Evolutionary conservation across 2,113 vertebrate species (phyloP).

Genomic region (Leptobrachium leishanense): DNA sequence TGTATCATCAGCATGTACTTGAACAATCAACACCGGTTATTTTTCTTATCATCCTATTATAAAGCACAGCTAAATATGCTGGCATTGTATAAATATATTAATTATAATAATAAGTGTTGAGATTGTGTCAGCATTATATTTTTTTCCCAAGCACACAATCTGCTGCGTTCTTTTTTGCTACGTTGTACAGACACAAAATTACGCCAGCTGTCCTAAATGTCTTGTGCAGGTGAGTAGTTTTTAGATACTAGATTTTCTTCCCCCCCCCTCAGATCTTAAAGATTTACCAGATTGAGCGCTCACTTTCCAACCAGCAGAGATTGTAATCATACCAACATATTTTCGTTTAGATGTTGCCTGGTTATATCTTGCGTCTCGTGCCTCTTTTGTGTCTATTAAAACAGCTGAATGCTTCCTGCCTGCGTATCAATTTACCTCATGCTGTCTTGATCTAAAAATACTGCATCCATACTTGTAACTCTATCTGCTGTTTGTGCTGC

Average conservation of each 20-base stretch:
- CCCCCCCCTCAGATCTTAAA: neutral
- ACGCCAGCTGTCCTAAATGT: conserved; percentile 23
- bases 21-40: conserved; percentile 27
- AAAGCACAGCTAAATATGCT: conserved; percentile 27
- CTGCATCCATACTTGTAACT: conserved; percentile 52
- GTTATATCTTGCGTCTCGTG: conserved; percentile 26
- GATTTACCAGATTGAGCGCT: neutral
- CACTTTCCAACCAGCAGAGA: conserved; percentile 8
- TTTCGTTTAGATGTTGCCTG: conserved; percentile 47
- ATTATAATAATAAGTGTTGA: conserved; percentile 46
- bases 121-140: conserved; percentile 36
- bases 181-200: conserved; percentile 13
- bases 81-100: conserved; percentile 44
- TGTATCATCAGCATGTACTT: conserved; percentile 39
- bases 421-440: conserved; percentile 57
- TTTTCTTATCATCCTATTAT: conserved; percentile 39
- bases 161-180: conserved; percentile 22
- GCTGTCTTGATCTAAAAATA: conserved; percentile 63
- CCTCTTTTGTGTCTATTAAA: conserved; percentile 53
- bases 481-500: conserved; percentile 41
- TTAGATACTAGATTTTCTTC: conserved; percentile 16
- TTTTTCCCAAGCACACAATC: conserved; percentile 37
- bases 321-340: conserved; percentile 36
- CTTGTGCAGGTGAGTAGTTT: conserved; percentile 22
- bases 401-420: conserved; percentile 57